A percentile compares a stretch with the other conserved stretches of the same genome.
Evolutionary conservation across 2,797 vertebrate species (phyloP).

Genomic region (Peromyscus melanophrys): DNA sequence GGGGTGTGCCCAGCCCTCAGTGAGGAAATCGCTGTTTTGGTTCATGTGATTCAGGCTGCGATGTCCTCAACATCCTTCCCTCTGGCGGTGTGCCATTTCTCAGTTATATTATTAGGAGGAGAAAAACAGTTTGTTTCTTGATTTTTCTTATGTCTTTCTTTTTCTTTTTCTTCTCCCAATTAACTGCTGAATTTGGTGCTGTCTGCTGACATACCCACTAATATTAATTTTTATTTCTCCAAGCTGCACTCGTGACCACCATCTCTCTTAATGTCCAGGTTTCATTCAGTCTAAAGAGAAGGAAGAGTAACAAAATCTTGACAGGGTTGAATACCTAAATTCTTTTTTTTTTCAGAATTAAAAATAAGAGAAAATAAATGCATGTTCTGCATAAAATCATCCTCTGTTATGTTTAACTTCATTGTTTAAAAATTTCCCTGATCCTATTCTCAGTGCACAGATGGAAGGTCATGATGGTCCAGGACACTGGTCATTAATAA

Average conservation of each 20-base stretch:
- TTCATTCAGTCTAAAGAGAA: background rate
- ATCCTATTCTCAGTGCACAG: background rate
- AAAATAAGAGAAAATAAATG: background rate
- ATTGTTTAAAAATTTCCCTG: background rate
- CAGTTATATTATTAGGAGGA: background rate
- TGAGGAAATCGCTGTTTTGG: background rate
- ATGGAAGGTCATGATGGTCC: background rate
- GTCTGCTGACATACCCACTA: rapidly evolving
- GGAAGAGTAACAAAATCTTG: background rate
- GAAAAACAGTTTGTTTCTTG: background rate
- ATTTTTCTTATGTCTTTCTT: background rate
- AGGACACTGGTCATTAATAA: background rate
- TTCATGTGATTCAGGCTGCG: rapidly evolving
- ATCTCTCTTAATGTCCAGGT: background rate
- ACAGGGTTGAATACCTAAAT: background rate
- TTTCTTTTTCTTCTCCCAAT: background rate
- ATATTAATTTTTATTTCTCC: background rate
- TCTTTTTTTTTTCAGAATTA: background rate
- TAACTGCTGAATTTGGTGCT: background rate
- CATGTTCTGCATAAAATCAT: background rate
- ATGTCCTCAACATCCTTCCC: background rate
- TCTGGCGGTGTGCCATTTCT: background rate
- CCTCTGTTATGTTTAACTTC: background rate
- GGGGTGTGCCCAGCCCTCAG: rapidly evolving
- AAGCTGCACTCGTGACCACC: background rate